A percentile compares a stretch with the other conserved stretches of the same genome.
Evolutionary conservation across 2,797 vertebrate genomes (phyloP).

Genomic region (Masticophis lateralis): DNA sequence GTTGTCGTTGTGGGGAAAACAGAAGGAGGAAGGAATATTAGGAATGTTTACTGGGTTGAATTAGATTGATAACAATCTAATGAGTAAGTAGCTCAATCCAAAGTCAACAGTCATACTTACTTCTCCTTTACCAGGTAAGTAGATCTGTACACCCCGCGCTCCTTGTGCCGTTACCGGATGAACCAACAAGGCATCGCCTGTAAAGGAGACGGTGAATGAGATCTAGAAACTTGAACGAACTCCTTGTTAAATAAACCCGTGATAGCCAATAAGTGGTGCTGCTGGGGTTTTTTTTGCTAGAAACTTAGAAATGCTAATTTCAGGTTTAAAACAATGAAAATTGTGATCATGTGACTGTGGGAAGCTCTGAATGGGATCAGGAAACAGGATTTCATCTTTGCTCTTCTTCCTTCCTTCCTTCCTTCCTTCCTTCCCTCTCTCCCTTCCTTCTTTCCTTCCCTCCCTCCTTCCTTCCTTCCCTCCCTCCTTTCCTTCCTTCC

Average conservation of each 20-base stretch:
- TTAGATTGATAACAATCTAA: not conserved
- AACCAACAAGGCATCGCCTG: conserved; percentile 83
- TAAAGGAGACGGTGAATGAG: not conserved
- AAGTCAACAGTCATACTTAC: conserved; percentile 60
- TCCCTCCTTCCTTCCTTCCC: fast-evolving
- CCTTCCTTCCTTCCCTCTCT: too few relatives aligned
- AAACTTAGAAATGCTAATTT: not conserved
- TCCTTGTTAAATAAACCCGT: not conserved
- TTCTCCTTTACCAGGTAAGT: conserved; percentile 86
- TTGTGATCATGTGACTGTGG: too few relatives aligned
- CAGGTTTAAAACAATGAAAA: not conserved
- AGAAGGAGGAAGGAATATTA: not conserved
- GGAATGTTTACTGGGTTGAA: not conserved
- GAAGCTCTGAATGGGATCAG: not conserved
- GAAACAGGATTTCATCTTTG: not conserved
- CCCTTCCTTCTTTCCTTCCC: fast-evolving
- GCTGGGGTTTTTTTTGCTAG: not conserved
- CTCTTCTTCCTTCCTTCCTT: not conserved
- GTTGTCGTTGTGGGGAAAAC: not conserved
- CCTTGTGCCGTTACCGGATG: conserved; percentile 88
- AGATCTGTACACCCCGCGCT: conserved; percentile 82
- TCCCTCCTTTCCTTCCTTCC: too few relatives aligned
- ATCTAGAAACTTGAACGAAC: not conserved
- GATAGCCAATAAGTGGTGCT: not conserved
- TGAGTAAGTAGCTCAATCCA: not conserved